Percentiles rank a stretch among this genome's conserved stretches.
Evolutionary conservation across 92 coral and sea anemone species (phyloP).

Genomic region (Parazoanthus swiftii): DNA sequence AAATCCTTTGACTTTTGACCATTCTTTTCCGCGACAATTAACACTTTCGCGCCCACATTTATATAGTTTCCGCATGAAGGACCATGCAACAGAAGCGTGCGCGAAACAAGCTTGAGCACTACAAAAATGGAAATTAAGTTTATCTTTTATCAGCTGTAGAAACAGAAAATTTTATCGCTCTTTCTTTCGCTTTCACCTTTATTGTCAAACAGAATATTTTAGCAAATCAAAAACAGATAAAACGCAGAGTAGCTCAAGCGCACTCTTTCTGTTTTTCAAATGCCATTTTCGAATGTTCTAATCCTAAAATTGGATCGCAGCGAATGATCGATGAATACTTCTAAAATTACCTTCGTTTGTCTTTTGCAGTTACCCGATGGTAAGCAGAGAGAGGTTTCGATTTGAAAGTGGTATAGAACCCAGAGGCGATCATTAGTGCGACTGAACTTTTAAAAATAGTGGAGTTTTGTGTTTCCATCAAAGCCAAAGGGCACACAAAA

Average conservation of each 20-base stretch:
- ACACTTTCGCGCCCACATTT: conserved; percentile 46
- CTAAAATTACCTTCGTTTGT: not conserved
- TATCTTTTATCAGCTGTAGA: not conserved
- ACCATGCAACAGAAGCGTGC: not conserved
- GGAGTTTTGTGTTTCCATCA: not conserved
- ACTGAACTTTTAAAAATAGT: not conserved
- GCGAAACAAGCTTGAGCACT: not conserved
- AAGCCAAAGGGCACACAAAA: not conserved
- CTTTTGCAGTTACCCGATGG: not conserved
- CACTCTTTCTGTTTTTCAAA: too few relatives aligned
- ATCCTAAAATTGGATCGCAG: not conserved
- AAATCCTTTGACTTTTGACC: conserved; percentile 14
- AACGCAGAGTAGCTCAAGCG: not conserved
- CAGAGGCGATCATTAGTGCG: not conserved
- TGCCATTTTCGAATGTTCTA: too few relatives aligned
- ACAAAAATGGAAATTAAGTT: too few relatives aligned
- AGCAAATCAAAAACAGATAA: not conserved
- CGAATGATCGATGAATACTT: not conserved
- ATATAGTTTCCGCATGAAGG: not conserved
- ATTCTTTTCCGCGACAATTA: conserved; percentile 28
- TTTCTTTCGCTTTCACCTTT: not conserved
- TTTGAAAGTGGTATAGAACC: too few relatives aligned
- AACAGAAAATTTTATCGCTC: not conserved
- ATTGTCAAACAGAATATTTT: too few relatives aligned
- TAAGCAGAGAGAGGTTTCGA: not conserved